These are phyloP conservation scores for Drosophila aff. DNA, from an alignment of 1,140 invertebrate genomes.

Conservation along the genomic window DNA sequence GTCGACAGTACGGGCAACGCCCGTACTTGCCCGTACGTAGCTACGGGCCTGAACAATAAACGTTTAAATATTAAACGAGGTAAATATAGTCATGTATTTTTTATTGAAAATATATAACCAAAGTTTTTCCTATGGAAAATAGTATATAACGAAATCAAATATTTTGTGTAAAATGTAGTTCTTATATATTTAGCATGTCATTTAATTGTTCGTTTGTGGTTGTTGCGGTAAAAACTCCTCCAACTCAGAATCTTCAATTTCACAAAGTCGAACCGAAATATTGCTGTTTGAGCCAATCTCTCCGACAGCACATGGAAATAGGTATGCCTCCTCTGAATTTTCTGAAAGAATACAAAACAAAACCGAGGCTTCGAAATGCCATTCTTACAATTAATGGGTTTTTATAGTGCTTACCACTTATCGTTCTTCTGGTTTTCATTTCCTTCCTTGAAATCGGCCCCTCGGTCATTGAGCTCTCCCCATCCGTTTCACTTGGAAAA, in stretches of 20 bases:
- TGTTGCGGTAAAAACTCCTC: slow-evolving; percentile 85
- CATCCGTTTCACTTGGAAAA: slow-evolving; percentile 89
- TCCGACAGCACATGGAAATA: slow-evolving; percentile 87
- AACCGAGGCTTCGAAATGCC: background rate
- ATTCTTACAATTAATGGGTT: background rate
- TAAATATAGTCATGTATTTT: slow-evolving; percentile 35
- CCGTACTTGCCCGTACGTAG: too few relatives aligned
- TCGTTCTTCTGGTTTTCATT: slow-evolving; percentile 56
- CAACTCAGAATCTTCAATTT: slow-evolving; percentile 96
- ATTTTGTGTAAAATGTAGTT: slow-evolving; percentile 65
- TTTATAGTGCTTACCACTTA: slow-evolving; percentile 56
- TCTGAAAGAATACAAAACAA: slow-evolving; percentile 31
- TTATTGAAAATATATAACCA: slow-evolving; percentile 61
- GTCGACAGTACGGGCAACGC: too few relatives aligned
- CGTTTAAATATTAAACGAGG: background rate
- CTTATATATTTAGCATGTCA: slow-evolving; percentile 69
- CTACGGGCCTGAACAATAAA: too few relatives aligned
- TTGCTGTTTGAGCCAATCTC: slow-evolving; percentile 90
- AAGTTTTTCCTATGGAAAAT: slow-evolving; percentile 77
- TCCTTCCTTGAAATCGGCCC: slow-evolving; percentile 59
- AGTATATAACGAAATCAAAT: slow-evolving; percentile 74
- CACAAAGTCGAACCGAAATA: slow-evolving; percentile 94
- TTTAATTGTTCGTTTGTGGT: slow-evolving; percentile 64
- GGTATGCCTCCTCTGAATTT: slow-evolving; percentile 90
- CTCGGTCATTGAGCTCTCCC: slow-evolving; percentile 86